Evolutionary conservation across 2,113 vertebrate species (phyloP).

Genomic region (Halichoerus grypus): DNA sequence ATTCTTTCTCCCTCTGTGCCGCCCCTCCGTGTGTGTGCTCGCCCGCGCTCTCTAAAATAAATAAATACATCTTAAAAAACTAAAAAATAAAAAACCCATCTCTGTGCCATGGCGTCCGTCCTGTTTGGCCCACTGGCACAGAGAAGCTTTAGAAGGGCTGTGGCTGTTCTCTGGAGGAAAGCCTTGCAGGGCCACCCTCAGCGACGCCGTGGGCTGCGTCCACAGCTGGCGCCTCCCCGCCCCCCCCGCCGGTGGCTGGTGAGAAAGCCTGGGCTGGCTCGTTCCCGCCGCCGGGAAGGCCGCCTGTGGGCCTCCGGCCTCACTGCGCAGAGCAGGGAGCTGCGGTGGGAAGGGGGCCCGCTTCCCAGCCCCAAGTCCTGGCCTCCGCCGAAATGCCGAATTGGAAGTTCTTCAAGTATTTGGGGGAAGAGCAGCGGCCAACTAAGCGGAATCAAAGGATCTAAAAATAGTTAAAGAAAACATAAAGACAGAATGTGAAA

Average conservation of each 20-base stretch:
- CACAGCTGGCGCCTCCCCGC: neutral
- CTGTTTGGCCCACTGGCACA: neutral
- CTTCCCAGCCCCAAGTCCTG: neutral
- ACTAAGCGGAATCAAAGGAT: constrained; percentile 55
- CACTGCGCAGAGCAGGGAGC: neutral
- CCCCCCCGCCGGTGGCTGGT: neutral
- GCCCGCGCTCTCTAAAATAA: neutral
- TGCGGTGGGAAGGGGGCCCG: neutral
- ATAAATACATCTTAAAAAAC: neutral
- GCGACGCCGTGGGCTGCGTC: rapidly evolving
- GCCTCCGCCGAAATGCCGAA: neutral
- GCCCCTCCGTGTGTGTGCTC: neutral
- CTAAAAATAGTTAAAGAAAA: constrained; percentile 77
- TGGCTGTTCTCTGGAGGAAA: neutral
- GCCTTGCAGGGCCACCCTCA: neutral
- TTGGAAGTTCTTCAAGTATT: constrained; percentile 64
- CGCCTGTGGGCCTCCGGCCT: neutral
- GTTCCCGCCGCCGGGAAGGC: rapidly evolving
- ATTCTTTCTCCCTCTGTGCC: neutral
- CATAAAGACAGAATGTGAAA: constrained; percentile 70
- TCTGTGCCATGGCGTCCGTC: neutral
- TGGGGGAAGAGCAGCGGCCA: constrained; percentile 50
- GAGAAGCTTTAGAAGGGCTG: neutral
- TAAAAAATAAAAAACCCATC: neutral
- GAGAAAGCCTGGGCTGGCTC: neutral